Conservation (phyloP, 2,113 vertebrate genomes). For the Alaudala cheleensis region DNA sequence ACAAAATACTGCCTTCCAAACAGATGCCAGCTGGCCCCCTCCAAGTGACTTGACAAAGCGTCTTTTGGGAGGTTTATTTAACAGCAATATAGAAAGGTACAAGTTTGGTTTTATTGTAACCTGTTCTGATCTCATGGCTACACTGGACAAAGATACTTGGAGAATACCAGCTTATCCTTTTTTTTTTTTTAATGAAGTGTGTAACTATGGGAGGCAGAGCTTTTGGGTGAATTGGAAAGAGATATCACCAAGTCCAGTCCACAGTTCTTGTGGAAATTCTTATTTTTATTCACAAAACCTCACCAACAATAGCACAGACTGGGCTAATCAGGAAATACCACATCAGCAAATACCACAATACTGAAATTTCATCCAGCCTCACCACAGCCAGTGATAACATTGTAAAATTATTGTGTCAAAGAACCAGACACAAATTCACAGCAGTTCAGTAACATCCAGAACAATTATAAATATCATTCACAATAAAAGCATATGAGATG, state of each 20-base stretch:
- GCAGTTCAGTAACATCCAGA: background rate
- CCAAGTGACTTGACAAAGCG: background rate
- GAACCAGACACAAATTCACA: background rate
- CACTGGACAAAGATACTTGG: background rate
- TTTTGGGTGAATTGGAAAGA: background rate
- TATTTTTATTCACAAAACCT: background rate
- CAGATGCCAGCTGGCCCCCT: background rate
- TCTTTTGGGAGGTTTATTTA: background rate
- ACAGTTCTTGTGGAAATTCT: background rate
- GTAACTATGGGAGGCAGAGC: background rate
- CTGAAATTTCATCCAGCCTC: background rate
- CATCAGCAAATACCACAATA: background rate
- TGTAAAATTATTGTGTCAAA: background rate
- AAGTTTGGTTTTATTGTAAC: background rate
- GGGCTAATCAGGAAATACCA: background rate
- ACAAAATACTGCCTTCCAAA: background rate
- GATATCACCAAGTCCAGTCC: background rate
- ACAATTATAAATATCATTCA: background rate
- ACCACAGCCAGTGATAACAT: background rate
- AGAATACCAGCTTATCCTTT: background rate
- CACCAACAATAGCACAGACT: background rate
- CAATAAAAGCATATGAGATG: background rate
- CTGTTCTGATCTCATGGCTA: background rate
- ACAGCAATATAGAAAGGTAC: background rate
- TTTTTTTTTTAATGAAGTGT: background rate